Percentiles rank a stretch among this genome's conserved stretches.
phyloP scores from a whole-genome alignment of 2,797 vertebrate genomes.

The Antennarius maculatus region DNA sequence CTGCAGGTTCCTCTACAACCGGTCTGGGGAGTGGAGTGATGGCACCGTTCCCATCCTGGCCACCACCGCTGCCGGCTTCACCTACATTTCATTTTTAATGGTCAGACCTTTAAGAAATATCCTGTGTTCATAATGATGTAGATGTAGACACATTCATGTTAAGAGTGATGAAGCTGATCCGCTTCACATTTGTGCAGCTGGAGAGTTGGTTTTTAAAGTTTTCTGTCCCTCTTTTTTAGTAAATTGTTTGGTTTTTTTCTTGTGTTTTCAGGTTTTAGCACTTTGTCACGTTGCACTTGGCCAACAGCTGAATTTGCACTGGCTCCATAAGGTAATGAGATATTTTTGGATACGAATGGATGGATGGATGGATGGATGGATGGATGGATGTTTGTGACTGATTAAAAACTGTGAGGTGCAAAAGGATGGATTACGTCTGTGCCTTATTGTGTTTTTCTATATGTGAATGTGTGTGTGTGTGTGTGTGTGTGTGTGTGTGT shows the following conservation, averaged over 20 bases:
- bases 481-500: conserved; percentile 14
- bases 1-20: conserved; percentile 93
- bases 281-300: conserved; percentile 83
- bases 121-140: background rate
- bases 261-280: conserved; percentile 79
- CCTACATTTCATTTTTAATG: conserved; percentile 90
- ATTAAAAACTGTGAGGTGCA: background rate
- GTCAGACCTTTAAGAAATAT: conserved; percentile 71
- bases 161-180: no score
- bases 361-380: no score
- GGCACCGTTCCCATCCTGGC: conserved; percentile 93
- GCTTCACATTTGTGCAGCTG: background rate
- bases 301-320: conserved; percentile 86
- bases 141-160: background rate
- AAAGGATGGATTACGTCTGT: background rate
- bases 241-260: conserved; percentile 1
- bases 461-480: background rate
- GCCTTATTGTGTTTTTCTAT: background rate
- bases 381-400: background rate
- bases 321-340: conserved; percentile 84
- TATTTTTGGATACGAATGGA: background rate
- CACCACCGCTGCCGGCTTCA: conserved; percentile 91
- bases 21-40: conserved; percentile 94
- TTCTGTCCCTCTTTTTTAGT: conserved; percentile 3
- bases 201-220: conserved; percentile 18